Base-by-base conservation (phyloP, 2,888 invertebrate species). In the Portevinia maculata region DNA sequence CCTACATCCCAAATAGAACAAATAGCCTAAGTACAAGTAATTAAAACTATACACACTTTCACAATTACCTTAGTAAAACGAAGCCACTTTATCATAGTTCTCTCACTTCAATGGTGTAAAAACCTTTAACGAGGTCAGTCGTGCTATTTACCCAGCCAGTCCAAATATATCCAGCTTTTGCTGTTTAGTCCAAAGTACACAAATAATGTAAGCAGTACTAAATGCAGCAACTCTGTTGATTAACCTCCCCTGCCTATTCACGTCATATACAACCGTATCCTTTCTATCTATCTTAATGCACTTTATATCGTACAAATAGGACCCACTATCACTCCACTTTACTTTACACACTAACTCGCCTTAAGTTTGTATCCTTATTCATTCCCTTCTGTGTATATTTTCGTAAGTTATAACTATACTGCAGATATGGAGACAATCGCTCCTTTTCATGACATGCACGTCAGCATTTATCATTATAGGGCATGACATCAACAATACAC, bases 391-490 rank as follows among this genome's bases (percentile, higher is more conserved):
- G 19, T 37, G 37, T 37, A 46, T 39, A 57, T 69, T 57, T 69
- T 48, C n/a, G n/a, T n/a, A n/a, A n/a, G n/a, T n/a, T 39, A 21
- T 53, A 69, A 32, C 52, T 21, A 41, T 34, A 21, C 65, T 28
- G 41, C 41, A 32, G 30, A 64, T 57, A 57, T 9, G 67, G 57
- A 59, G 75, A 70, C 75, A 75, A 81, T 81, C 75, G 50, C 28
- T 81, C 24, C 64, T 62, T 79, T 75, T 64, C 64, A 57, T 74
- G 57, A 60, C 64, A 75, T 75, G 75, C 69, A 75, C 60, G 75
- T 70, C 75, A 75, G 53, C 70, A 60, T 81, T 75, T 75, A 75
- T 81, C 75, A 75, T 70, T 65, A 37, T 46, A 69, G 57, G 67
- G 73, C 69, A 53, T 17, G 11, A 9, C 41, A 60, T 8, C 30